Conservation (phyloP, 2,888 invertebrate genomes). For the Endomychus coccineus region DNA sequence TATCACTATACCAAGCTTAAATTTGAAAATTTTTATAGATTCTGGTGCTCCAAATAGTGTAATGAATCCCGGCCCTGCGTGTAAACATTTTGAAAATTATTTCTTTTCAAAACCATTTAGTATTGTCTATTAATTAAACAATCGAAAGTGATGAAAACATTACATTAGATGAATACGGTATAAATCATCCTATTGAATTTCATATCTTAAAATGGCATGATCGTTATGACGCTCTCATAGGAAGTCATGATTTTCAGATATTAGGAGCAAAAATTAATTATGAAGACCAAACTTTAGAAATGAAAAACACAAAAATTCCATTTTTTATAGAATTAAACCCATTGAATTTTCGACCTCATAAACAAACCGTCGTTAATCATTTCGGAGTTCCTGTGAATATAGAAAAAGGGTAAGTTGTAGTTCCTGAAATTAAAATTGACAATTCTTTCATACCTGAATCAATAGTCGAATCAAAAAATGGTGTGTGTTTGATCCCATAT, state of each 20-base stretch:
- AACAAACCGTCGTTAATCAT: slow-evolving; percentile 2
- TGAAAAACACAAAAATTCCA: slow-evolving; percentile 7
- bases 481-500: slow-evolving; percentile 10
- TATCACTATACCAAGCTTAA: slow-evolving; percentile 11
- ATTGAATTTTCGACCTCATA: slow-evolving; percentile 6
- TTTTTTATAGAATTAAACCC: slow-evolving; percentile 15
- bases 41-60: slow-evolving; percentile 17
- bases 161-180: slow-evolving; percentile 13
- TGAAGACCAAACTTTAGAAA: slow-evolving; percentile 10
- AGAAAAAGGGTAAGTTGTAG: slow-evolving; percentile 12
- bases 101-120: slow-evolving; percentile 13
- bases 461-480: slow-evolving; percentile 9
- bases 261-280: slow-evolving; percentile 16
- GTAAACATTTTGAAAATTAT: slow-evolving; percentile 12
- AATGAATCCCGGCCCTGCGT: slow-evolving; percentile 13
- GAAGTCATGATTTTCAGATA: slow-evolving; percentile 16
- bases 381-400: slow-evolving; percentile 13
- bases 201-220: slow-evolving; percentile 16
- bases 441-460: slow-evolving; percentile 11
- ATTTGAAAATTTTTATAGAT: slow-evolving; percentile 18
- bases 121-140: slow-evolving; percentile 15
- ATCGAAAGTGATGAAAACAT: slow-evolving; percentile 15
- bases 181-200: slow-evolving; percentile 9
- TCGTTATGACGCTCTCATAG: slow-evolving; percentile 17
- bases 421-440: slow-evolving; percentile 7